Percentiles rank a stretch among this genome's conserved stretches.
Evolutionary conservation across 1,140 invertebrate genomes (phyloP).

Genomic region (Orchestia grillus): DNA sequence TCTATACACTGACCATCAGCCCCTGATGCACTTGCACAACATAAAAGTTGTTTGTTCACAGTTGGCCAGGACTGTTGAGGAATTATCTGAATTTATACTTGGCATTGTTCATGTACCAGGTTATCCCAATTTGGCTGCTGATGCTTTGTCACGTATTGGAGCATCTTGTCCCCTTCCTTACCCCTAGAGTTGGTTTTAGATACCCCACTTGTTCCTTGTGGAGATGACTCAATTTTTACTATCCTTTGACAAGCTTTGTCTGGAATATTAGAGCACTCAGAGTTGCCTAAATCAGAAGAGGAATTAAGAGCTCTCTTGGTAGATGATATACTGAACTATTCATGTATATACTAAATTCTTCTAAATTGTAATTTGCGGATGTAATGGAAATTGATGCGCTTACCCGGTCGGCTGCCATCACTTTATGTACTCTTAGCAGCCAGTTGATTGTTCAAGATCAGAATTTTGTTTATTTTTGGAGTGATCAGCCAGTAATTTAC

Average conservation of each 20-base stretch:
- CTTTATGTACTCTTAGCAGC: too few species aligned
- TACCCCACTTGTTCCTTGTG: background rate
- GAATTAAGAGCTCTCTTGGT: too few species aligned
- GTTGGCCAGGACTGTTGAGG: slow-evolving; percentile 3
- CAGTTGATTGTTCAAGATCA: background rate
- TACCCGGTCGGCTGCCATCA: background rate
- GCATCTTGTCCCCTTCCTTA: background rate
- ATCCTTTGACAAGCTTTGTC: background rate
- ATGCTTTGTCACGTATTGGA: background rate
- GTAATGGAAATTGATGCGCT: background rate
- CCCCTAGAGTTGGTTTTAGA: background rate
- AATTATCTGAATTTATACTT: background rate
- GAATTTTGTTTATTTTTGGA: slow-evolving; percentile 16
- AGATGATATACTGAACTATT: too few species aligned
- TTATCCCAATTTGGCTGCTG: background rate
- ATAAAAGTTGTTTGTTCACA: background rate
- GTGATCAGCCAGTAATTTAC: slow-evolving; percentile 22
- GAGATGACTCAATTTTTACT: background rate
- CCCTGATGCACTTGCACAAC: slow-evolving; percentile 13
- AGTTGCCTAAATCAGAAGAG: background rate
- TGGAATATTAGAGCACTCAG: background rate
- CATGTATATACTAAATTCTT: background rate
- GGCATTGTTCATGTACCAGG: slow-evolving; percentile 18
- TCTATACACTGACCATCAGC: slow-evolving; percentile 43
- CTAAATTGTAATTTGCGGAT: background rate